Conservation (phyloP, 2,888 invertebrate species). For the Dorcus hopei region DNA sequence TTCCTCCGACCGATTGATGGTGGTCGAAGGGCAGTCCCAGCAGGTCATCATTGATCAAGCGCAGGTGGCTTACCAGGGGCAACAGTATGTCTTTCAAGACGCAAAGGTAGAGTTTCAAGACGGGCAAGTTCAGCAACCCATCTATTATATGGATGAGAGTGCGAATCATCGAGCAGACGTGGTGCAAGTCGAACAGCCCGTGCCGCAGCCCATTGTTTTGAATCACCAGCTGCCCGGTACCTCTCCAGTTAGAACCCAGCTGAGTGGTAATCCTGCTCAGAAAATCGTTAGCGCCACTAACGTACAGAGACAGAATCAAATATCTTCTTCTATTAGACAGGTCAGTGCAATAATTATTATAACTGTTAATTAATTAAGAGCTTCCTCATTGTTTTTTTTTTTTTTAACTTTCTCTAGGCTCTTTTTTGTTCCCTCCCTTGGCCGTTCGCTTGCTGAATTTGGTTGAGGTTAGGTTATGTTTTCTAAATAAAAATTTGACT, state of each 20-base stretch:
- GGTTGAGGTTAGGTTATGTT: no score
- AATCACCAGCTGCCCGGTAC: constrained; percentile 34
- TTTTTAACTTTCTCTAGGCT: no score
- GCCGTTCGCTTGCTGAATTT: no score
- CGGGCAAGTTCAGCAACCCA: constrained; percentile 25
- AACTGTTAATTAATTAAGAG: no score
- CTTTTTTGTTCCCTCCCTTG: no score
- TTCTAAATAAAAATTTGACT: no score
- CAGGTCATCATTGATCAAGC: constrained; percentile 47
- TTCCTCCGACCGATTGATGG: constrained; percentile 44
- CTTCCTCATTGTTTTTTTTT: no score
- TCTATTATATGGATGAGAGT: constrained; percentile 38
- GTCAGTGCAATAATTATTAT: background rate
- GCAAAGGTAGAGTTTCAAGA: constrained; percentile 25
- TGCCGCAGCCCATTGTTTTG: constrained; percentile 36
- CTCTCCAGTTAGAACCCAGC: constrained; percentile 4
- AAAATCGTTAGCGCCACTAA: constrained; percentile 13
- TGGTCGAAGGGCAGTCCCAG: constrained; percentile 49
- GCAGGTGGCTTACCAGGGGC: constrained; percentile 35
- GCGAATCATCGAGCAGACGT: constrained; percentile 18
- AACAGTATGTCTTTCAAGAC: constrained; percentile 32
- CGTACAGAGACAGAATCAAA: constrained; percentile 13
- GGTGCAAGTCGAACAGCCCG: constrained; percentile 15
- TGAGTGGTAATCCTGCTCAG: constrained; percentile 7
- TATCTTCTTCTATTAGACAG: constrained; percentile 12